Conservation (phyloP, 2,797 vertebrate genomes). For the Holocentrus rufus region DNA sequence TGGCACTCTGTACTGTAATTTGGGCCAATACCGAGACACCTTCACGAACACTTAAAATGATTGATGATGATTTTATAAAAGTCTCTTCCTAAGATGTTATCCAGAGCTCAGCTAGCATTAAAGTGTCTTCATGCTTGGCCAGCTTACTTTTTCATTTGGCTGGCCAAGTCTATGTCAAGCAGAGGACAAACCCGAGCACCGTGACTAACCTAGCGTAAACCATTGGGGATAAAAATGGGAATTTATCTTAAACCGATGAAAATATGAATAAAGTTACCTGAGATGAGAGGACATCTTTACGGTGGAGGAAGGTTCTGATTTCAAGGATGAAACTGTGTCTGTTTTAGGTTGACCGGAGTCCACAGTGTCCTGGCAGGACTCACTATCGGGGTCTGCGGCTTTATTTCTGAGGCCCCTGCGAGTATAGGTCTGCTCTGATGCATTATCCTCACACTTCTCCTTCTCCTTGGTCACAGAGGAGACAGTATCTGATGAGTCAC, state of each 20-base stretch:
- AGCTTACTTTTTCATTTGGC: conserved; percentile 24
- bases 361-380: conserved; percentile 37
- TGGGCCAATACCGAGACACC: background rate
- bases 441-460: conserved; percentile 58
- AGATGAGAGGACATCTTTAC: conserved; percentile 41
- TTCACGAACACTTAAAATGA: background rate
- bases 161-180: conserved; percentile 14
- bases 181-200: background rate
- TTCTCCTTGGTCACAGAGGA: conserved; percentile 53
- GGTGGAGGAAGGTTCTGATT: conserved; percentile 43
- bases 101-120: background rate
- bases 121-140: background rate
- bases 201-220: conserved; percentile 9
- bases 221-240: background rate
- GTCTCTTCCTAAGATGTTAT: background rate
- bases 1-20: background rate
- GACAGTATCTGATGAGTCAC: conserved; percentile 56
- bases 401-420: conserved; percentile 62
- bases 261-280: conserved; percentile 68
- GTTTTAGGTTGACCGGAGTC: conserved; percentile 9
- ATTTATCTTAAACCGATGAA: conserved; percentile 10
- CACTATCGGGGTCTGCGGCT: conserved; percentile 35
- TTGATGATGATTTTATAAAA: background rate
- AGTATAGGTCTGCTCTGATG: conserved; percentile 44
- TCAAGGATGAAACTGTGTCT: conserved; percentile 24